These are phyloP conservation scores for Drosophila fuyamai DNA, from an alignment of 1,140 invertebrate species.

Conservation along the genomic window DNA sequence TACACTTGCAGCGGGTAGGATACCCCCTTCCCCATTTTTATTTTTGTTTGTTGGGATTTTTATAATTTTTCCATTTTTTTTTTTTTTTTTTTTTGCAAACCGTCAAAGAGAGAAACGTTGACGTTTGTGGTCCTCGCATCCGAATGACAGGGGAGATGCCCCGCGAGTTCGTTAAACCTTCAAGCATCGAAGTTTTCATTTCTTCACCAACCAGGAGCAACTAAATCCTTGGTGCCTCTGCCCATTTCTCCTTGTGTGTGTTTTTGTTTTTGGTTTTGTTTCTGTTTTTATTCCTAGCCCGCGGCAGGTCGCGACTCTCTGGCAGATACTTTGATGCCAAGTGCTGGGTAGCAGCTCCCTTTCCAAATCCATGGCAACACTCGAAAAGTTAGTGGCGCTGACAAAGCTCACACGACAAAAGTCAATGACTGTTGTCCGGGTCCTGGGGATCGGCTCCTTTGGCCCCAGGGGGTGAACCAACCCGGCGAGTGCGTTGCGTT, in stretches of 20 bases:
- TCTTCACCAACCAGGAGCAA: slow-evolving; percentile 59
- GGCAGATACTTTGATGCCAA: slow-evolving; percentile 57
- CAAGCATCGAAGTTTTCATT: slow-evolving; percentile 79
- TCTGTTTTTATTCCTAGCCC: slow-evolving; percentile 11
- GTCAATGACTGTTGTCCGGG: slow-evolving; percentile 55
- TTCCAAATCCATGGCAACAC: slow-evolving; percentile 41
- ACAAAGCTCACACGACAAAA: slow-evolving; percentile 58
- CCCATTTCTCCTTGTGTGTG: not conserved
- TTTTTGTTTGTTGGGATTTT: not conserved
- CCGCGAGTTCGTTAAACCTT: slow-evolving; percentile 77
- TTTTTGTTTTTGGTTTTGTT: not conserved
- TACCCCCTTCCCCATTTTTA: not conserved
- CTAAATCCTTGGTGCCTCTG: slow-evolving; percentile 45
- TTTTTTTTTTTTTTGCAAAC: slow-evolving; percentile 29
- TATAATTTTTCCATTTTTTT: slow-evolving; percentile 5
- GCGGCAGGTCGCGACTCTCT: slow-evolving; percentile 54
- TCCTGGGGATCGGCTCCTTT: not conserved
- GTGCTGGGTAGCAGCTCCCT: slow-evolving; percentile 29
- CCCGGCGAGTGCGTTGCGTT: slow-evolving; percentile 62
- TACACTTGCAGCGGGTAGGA: slow-evolving; percentile 47
- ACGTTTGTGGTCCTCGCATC: slow-evolving; percentile 61
- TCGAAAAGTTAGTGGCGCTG: slow-evolving; percentile 57
- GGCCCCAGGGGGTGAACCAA: slow-evolving; percentile 13
- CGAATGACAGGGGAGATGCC: slow-evolving; percentile 29
- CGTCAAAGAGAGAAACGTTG: slow-evolving; percentile 60